Base-by-base conservation (phyloP, 2,113 vertebrate species). In the Rhinolophus sinicus region DNA sequence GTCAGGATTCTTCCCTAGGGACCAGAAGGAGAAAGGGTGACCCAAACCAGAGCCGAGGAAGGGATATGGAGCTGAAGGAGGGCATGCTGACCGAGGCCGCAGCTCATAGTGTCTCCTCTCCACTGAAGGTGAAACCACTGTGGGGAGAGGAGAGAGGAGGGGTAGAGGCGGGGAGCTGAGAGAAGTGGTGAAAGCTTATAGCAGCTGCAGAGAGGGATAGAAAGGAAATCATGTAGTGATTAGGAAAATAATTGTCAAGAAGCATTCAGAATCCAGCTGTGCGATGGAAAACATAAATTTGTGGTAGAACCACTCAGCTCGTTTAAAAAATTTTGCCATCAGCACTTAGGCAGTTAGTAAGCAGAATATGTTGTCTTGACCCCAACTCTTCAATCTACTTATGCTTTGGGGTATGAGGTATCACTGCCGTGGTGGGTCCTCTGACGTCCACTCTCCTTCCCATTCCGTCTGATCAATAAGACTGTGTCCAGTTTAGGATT, bases 211-310 rank as follows among this genome's bases (percentile, higher is more conserved):
- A 77, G 93, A 83, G 56, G 90, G 72, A n/a, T 24, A 91, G 88
- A n/a, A 81, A 94, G 97, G 85, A 88, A 96, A 94, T 93, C 67
- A 52, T 64, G 88, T 38, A 33, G 73, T 92, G 75, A 96, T 97
- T 93, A 94, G 94, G 90, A 84, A 69, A 64, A 62, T 62, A 83
- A 96, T 76, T 84, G 88, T 95, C 73, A 75, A 95, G 94, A 75
- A 80, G 92, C 87, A 96, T 97, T 98, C 90, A 97, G 94, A 97
- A 30, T 62, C 97, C 97, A 96, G 95, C 96, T 96, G 97, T 78
- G 92, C 65, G 70, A 50, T 26, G 75, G 93, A 78, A 72, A 93
- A 58, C 82, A 38, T 38, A 75, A 70, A 88, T 91, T 3, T 69
- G 50, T 73, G 28, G 88, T 81, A 75, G 73, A 96, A 47, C 60